Evolutionary conservation across 2,888 invertebrate genomes (phyloP), one percentile per base, ranked within the genome.

Genomic region (Papilio demoleus): DNA sequence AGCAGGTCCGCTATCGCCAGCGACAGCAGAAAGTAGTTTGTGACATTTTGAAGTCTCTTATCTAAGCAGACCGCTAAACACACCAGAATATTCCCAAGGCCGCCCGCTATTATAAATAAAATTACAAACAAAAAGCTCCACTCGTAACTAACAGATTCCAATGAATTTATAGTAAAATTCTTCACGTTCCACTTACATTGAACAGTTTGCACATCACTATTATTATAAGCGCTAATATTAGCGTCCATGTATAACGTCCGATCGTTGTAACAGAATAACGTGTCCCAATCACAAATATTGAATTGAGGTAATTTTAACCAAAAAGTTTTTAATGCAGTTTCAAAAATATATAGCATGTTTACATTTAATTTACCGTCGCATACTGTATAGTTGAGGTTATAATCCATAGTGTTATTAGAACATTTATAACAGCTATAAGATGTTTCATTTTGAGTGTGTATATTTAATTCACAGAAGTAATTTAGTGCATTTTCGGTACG

Each of bases 21-120:
- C 24, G 98, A 98, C 78, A 98, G 93, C 72, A 99, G 94, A 87
- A 99, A 99, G 90, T 98, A 98, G 92, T 99, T 99, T 73, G 99
- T 99, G 74, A 98, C 97, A 88, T 98, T 99, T 89, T 99, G 98
- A 72, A 99, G 92, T 78, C 97, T 94, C 72, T 97, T 95, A 92
- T 99, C 99, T 81, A 97, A 93, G 72, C 96, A 96, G 76, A 99
- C 97, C 0, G 99, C 98, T 80, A 99, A 93, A 87, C 98, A 98
- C 77, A 99, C 99, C 71, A 99, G 92, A 75, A 97, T 96, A 88
- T 99, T 99, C 22, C 99, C 98, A 68, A 98, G 88, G 31, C 97
- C 97, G 31, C 98, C 98, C 31, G 97, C 97, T 73, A 97, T 92
- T 83, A 98, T 97, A 85, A 98, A 96, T 79, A 97, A 93, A 76